phyloP scores from a whole-genome alignment of 2,113 vertebrate genomes.

The Lucifuga dentata region DNA sequence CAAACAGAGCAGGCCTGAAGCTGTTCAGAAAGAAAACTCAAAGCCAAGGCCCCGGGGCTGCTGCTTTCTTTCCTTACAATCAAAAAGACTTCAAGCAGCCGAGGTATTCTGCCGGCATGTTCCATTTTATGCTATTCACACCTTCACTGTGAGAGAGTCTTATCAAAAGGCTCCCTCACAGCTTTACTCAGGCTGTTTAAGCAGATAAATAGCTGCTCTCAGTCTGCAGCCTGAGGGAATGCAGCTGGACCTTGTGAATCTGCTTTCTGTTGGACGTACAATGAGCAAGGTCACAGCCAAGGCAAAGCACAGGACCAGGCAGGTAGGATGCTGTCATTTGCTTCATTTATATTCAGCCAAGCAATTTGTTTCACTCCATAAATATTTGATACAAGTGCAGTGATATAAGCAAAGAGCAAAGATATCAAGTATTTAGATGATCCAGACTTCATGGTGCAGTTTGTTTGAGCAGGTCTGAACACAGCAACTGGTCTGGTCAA shows the following conservation, averaged over 20 bases:
- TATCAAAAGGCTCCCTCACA: constrained; percentile 35
- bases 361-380: not conserved
- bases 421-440: too few species aligned
- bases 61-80: constrained; percentile 27
- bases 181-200: constrained; percentile 36
- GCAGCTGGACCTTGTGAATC: constrained; percentile 24
- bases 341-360: constrained; percentile 10
- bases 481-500: too few species aligned
- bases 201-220: constrained; percentile 45
- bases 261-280: constrained; percentile 24
- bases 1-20: constrained; percentile 19
- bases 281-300: constrained; percentile 41
- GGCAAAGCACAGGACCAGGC: constrained; percentile 9
- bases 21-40: constrained; percentile 49
- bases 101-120: constrained; percentile 24
- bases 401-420: too few species aligned
- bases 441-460: too few species aligned
- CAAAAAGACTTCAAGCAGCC: constrained; percentile 30
- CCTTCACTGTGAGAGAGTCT: constrained; percentile 10
- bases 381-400: too few species aligned
- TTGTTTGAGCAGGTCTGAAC: too few species aligned
- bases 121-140: constrained; percentile 30
- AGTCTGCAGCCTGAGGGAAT: constrained; percentile 13
- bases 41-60: constrained; percentile 18
- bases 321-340: constrained; percentile 6